phyloP scores from a whole-genome alignment of 2,113 vertebrate species.

The Guaruba guarouba region DNA sequence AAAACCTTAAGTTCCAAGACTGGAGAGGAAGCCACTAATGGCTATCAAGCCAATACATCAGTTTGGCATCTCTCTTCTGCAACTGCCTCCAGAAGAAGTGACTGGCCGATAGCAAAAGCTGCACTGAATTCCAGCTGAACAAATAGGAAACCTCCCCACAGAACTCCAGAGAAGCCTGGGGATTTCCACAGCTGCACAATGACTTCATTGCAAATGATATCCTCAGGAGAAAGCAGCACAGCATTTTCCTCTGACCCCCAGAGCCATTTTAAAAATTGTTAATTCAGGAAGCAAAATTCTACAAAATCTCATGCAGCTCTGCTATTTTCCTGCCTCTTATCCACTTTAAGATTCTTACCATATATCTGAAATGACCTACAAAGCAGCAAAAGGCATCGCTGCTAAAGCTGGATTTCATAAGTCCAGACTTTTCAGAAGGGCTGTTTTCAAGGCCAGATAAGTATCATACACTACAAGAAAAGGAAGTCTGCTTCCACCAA shows the following conservation, averaged over 20 bases:
- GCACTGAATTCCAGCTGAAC: neutral
- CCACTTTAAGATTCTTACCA: neutral
- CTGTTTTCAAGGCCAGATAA: neutral
- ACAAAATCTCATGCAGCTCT: neutral
- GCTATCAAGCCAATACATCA: neutral
- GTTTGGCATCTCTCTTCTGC: neutral
- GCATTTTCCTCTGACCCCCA: neutral
- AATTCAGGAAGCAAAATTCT: neutral
- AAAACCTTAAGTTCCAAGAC: neutral
- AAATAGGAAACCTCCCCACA: neutral
- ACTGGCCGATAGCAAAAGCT: neutral
- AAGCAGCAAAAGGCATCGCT: neutral
- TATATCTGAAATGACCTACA: neutral
- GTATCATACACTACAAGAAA: neutral
- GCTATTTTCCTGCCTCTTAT: neutral
- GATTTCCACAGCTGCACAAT: neutral
- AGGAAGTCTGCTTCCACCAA: neutral
- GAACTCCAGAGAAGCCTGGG: neutral
- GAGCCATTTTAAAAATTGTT: neutral
- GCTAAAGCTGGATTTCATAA: neutral
- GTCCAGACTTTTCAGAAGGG: neutral
- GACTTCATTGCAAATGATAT: neutral
- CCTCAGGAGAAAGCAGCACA: neutral
- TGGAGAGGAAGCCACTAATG: neutral
- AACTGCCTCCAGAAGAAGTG: neutral